Evolutionary conservation across 2,797 vertebrate species (phyloP).

Genomic region (Spatula versicolor): DNA sequence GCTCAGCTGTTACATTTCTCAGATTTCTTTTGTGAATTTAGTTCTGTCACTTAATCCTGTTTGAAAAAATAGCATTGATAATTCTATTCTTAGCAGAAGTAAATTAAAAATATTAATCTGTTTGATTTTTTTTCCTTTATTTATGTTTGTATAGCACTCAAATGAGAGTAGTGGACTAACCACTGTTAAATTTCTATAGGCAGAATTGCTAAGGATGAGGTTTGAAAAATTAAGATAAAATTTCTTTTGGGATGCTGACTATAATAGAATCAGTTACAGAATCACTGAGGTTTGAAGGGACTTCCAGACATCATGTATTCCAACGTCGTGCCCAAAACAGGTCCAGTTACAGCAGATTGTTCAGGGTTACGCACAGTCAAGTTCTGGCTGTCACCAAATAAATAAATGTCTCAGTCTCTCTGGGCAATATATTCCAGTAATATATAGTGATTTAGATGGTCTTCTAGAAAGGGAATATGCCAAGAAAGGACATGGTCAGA

Average conservation of each 20-base stretch:
- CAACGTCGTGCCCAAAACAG: background rate
- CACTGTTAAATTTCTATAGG: background rate
- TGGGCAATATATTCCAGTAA: background rate
- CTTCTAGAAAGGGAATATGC: slow-evolving; percentile 16
- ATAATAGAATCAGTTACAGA: background rate
- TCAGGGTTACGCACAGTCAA: background rate
- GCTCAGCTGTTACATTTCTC: background rate
- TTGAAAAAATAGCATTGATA: background rate
- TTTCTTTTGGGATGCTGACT: background rate
- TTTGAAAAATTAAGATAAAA: background rate
- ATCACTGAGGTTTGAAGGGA: background rate
- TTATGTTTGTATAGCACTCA: background rate
- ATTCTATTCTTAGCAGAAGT: background rate
- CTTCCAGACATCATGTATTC: background rate
- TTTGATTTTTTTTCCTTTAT: background rate
- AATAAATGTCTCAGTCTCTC: background rate
- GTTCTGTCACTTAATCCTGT: background rate
- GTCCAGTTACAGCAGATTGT: background rate
- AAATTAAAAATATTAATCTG: background rate
- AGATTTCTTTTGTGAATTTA: background rate
- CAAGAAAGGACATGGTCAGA: background rate
- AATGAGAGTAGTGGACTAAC: background rate
- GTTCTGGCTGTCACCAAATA: background rate
- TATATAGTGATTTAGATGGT: background rate
- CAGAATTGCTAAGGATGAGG: background rate